A percentile compares a stretch with the other conserved stretches of the same genome.
Conservation (phyloP, 2,113 vertebrate species). For the Pachypanchax playfairii region DNA sequence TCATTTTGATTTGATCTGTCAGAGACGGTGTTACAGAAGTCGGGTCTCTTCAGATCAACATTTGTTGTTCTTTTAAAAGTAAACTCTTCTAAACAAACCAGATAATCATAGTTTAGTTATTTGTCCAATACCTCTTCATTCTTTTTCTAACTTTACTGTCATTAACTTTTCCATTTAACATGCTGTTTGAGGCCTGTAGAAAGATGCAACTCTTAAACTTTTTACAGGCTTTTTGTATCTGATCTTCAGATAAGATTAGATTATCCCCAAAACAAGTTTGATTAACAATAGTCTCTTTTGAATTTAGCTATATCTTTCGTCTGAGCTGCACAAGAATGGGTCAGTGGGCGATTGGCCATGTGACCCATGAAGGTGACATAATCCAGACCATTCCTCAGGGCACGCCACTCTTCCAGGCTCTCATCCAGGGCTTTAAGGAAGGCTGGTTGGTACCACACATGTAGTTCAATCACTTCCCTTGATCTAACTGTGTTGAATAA, state of each 20-base stretch:
- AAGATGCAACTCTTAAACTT: too few relatives aligned
- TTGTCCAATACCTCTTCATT: too few relatives aligned
- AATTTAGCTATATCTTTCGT: slow-evolving; percentile 86
- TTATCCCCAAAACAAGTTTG: neutral
- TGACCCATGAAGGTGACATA: slow-evolving; percentile 78
- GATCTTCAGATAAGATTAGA: too few relatives aligned
- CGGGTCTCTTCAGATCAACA: too few relatives aligned
- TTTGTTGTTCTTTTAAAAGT: too few relatives aligned
- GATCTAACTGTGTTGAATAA: slow-evolving; percentile 12
- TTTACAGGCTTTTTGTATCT: neutral
- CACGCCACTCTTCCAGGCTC: slow-evolving; percentile 80
- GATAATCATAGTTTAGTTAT: too few relatives aligned
- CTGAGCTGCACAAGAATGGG: slow-evolving; percentile 88
- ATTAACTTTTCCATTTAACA: too few relatives aligned
- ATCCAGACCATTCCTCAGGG: slow-evolving; percentile 86
- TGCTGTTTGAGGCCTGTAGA: too few relatives aligned
- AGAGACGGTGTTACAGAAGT: too few relatives aligned
- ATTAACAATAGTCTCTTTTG: slow-evolving; percentile 3
- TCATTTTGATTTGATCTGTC: too few relatives aligned
- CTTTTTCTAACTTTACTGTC: too few relatives aligned
- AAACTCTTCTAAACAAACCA: too few relatives aligned
- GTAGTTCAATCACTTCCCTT: neutral
- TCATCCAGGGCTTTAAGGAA: slow-evolving; percentile 82
- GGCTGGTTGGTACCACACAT: slow-evolving; percentile 79
- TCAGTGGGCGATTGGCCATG: slow-evolving; percentile 89